Conservation (phyloP, 2,888 invertebrate genomes). For the Aspidiotus destructor region DNA sequence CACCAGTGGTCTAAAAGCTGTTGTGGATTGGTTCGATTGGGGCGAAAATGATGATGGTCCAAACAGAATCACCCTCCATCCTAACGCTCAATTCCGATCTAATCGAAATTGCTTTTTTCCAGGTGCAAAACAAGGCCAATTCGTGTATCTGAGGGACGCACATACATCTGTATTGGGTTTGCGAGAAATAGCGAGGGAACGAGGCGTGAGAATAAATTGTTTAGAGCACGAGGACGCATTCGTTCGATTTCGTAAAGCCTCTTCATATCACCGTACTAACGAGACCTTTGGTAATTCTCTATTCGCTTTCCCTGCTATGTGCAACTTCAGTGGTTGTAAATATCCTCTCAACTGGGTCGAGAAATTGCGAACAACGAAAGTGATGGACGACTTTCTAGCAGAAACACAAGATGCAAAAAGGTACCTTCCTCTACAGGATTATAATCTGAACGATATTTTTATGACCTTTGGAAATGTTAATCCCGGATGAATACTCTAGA, state of each 20-base stretch:
- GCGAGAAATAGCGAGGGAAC: slow-evolving; percentile 60
- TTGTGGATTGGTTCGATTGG: slow-evolving; percentile 70
- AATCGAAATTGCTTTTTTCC: no score
- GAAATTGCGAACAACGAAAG: slow-evolving; percentile 44
- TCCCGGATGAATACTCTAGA: no score
- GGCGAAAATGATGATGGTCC: slow-evolving; percentile 6
- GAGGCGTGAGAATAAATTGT: slow-evolving; percentile 49
- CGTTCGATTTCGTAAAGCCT: slow-evolving; percentile 39
- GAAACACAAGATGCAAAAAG: no score
- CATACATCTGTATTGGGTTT: slow-evolving; percentile 94
- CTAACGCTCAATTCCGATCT: no score
- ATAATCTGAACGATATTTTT: no score
- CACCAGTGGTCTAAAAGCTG: slow-evolving; percentile 72
- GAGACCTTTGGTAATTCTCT: slow-evolving; percentile 48
- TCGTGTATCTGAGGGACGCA: slow-evolving; percentile 76
- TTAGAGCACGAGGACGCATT: slow-evolving; percentile 53
- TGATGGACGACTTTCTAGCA: no score
- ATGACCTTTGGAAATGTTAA: no score
- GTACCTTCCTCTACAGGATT: no score
- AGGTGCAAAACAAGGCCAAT: slow-evolving; percentile 47
- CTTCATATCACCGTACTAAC: not conserved
- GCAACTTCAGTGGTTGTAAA: slow-evolving; percentile 88
- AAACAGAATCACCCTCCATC: no score
- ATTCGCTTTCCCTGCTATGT: slow-evolving; percentile 82
- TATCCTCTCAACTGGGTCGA: slow-evolving; percentile 68